Evolutionary conservation across 2,797 vertebrate species (phyloP).

Genomic region (Vipera latastei): DNA sequence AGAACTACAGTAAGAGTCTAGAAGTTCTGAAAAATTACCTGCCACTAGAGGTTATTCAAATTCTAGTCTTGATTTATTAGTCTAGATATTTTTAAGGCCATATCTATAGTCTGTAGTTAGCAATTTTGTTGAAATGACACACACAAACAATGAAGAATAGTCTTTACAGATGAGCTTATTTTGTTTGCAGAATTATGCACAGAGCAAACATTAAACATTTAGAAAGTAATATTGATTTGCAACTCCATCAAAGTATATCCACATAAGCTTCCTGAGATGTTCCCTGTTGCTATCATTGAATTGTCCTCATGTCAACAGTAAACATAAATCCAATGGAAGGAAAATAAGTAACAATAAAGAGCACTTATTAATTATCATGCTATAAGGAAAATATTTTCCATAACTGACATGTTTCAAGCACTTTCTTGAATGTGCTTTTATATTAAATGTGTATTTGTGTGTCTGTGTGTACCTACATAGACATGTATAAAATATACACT

Average conservation of each 20-base stretch:
- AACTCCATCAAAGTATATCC: conserved; percentile 51
- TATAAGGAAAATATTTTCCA: not conserved
- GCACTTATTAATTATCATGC: conserved; percentile 1
- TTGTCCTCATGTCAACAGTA: conserved; percentile 2
- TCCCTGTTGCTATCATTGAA: conserved; percentile 38
- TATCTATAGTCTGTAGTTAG: conserved; percentile 71
- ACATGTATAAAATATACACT: not conserved
- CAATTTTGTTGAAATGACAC: conserved; percentile 76
- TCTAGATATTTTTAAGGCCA: conserved; percentile 77
- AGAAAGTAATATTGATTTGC: conserved; percentile 55
- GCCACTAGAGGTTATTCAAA: conserved; percentile 78
- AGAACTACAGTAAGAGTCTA: conserved; percentile 55
- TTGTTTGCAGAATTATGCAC: conserved; percentile 67
- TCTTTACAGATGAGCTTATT: conserved; percentile 57
- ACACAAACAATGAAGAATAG: conserved; percentile 70
- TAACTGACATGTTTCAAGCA: conserved; percentile 1
- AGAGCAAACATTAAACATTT: conserved; percentile 68
- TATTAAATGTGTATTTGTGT: not conserved
- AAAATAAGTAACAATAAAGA: conserved; percentile 33
- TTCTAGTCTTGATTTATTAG: conserved; percentile 76
- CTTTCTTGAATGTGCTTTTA: not conserved
- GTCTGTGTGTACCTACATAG: not conserved
- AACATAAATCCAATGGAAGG: conserved; percentile 48
- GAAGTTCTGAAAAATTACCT: conserved; percentile 75
- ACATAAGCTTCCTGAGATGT: conserved; percentile 48